Conservation (phyloP, 53 echinoderm and acorn worm species). For the Echinarachnius parma region DNA sequence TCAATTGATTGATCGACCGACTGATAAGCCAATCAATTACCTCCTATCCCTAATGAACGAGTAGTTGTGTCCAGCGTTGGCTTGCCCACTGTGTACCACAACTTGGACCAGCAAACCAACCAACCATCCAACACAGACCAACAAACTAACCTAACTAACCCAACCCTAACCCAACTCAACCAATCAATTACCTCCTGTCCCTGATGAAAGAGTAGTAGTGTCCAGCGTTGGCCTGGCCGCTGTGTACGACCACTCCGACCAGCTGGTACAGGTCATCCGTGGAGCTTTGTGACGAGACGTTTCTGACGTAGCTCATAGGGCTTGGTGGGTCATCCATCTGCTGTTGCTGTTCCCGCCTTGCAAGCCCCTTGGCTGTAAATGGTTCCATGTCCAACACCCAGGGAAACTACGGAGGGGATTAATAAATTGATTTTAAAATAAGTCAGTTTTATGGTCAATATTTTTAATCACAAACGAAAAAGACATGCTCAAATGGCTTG, state of each 20-base stretch:
- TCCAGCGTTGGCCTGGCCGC: constrained; percentile 95
- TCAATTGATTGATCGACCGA: too few species aligned
- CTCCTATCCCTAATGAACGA: constrained; percentile 92
- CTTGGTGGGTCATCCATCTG: constrained; percentile 15
- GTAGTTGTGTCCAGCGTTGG: constrained; percentile 97
- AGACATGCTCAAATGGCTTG: too few species aligned
- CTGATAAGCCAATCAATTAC: too few species aligned
- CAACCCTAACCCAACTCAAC: too few species aligned
- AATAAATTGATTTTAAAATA: too few species aligned
- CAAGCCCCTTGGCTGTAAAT: constrained; percentile 80
- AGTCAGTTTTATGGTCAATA: too few species aligned
- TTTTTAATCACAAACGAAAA: too few species aligned
- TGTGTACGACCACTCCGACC: constrained; percentile 89
- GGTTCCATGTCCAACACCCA: constrained; percentile 99
- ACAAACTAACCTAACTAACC: neutral
- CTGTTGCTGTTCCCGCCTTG: constrained; percentile 64
- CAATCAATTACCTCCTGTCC: constrained; percentile 89
- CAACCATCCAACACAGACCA: too few species aligned
- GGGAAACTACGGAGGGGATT: constrained; percentile 94
- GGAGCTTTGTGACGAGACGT: constrained; percentile 49
- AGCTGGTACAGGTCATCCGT: constrained; percentile 81
- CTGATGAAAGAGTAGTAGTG: constrained; percentile 98
- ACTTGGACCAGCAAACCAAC: too few species aligned
- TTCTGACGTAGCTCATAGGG: constrained; percentile 37
- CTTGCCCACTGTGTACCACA: constrained; percentile 93